Base-by-base conservation (phyloP, 2,113 vertebrate species). In the Lagenorhynchus albirostris region DNA sequence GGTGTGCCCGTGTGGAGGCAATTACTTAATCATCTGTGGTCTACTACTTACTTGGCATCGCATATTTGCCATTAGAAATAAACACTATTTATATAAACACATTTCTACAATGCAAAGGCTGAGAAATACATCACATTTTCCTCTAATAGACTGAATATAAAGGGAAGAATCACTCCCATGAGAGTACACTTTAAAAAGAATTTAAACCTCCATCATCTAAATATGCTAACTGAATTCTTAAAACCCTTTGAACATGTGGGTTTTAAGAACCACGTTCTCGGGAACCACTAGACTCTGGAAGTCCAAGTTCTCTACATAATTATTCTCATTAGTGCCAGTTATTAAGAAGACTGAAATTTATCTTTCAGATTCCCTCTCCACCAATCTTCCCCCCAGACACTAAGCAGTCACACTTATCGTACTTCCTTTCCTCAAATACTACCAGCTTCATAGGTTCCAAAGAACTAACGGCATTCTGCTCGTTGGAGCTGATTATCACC, bases 401-500 rank as follows among this genome's bases (percentile, higher is more conserved):
- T 79, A 55, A 92, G 85, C n/a, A 95, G 2, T 25, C 60, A 92
- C 21, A 44, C 12, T 81, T 13, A 94, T 97, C 97, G 8, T 86
- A 84, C 62, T 96, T 95, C 67, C 91, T 79, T 90, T 92, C 25
- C 29, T 80, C 58, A 33, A 68, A 81, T 41, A 96, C 85, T 96
- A 70, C 82, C 89, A 92, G 41, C 95, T 98, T 98, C 89, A 81
- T 11, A 95, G 71, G 60, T 97, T 86, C 55, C 95, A 97, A 95
- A 95, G 77, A 96, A 33, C 55, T 83, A 74, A 36, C 29, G 96
- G 89, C 68, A 65, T 90, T 94, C 62, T 97, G 58, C 44, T 96
- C 88, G 47, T 85, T 25, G 23, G 87, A 95, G 68, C 85, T 96
- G 81, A 96, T 98, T 96, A 97, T 89, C 91, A 95, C 97, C 97